Evolutionary conservation across 2,888 invertebrate genomes (phyloP).

Genomic region (Pherbina coryleti): DNA sequence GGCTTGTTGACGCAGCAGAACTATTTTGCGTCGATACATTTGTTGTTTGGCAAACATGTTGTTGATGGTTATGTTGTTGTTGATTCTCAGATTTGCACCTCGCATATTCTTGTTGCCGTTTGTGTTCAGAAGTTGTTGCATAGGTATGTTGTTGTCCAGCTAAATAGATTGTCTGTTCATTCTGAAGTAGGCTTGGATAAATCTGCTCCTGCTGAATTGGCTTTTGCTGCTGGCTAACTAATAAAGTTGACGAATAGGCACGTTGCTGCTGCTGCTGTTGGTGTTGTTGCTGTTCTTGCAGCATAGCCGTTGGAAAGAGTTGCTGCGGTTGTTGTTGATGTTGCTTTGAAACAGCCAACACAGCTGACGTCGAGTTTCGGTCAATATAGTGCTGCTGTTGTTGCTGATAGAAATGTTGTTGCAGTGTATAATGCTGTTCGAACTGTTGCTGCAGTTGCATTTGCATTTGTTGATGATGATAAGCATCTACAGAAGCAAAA

Average conservation of each 20-base stretch:
- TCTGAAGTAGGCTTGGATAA: slow-evolving; percentile 2
- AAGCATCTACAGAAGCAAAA: slow-evolving; percentile 47
- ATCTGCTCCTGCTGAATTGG: background rate
- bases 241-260: slow-evolving; percentile 34
- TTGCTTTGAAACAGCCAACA: slow-evolving; percentile 47
- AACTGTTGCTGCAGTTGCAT: slow-evolving; percentile 52
- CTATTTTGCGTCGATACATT: slow-evolving; percentile 35
- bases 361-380: slow-evolving; percentile 17
- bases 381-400: slow-evolving; percentile 44
- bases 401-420: slow-evolving; percentile 48
- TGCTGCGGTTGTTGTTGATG: slow-evolving; percentile 54
- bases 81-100: slow-evolving; percentile 42
- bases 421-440: slow-evolving; percentile 53
- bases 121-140: background rate
- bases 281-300: slow-evolving; percentile 43
- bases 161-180: slow-evolving; percentile 24
- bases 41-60: slow-evolving; percentile 24
- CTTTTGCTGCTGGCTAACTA: background rate
- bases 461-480: slow-evolving; percentile 53
- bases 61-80: slow-evolving; percentile 33
- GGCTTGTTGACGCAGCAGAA: slow-evolving; percentile 25
- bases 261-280: slow-evolving; percentile 48
- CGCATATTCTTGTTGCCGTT: slow-evolving; percentile 8
- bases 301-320: slow-evolving; percentile 42
- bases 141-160: slow-evolving; percentile 16